Base-by-base conservation (phyloP, 1,140 invertebrate genomes). In the Tigriopus japonicus region DNA sequence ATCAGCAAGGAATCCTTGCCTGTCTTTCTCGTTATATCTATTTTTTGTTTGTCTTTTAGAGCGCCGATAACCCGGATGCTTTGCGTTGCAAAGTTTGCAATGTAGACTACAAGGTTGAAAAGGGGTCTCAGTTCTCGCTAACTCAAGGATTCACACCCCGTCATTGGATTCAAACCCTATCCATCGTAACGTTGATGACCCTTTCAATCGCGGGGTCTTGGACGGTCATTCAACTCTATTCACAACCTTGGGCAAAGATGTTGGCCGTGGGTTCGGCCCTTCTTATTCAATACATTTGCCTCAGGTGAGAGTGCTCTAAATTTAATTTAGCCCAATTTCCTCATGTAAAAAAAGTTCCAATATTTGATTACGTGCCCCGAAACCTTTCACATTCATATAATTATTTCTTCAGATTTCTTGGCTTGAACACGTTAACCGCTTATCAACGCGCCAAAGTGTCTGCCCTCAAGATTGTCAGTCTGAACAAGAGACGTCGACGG, bases 381-480 rank as follows among this genome's bases (percentile, higher is more conserved):
- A 42, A 55, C 19, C 60, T 56, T 45, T 40, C 42, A 41, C 24
- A 35, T 62, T 52, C 42, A 35, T 52, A 21, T 17, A 60, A 49
- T 49, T 21, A 21, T 63, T 19, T 5, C 28, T 70, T 9, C 65
- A 83, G 81, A 71, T 87, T 86, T 69, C 75, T 92, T 43, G 85
- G 86, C 55, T 79, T 87, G 66, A 88, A 87, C 68, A 86, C 86
- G 1, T 80, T 87, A 10, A 80, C 82, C 43, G 87, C 86, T 12
- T 89, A 88, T 73, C 85, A 89, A 66, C 77, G 86, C 40, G 86
- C 87, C 60, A 87, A 87, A 72, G 85, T 90, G 13, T 87, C 85
- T 9, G 84, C 85, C 0, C 76, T 90, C n/a, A 84, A 82, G 66
- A 90, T 91, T 65, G 75, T 86, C n/a, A 69, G 68, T 54, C 63